A percentile compares a stretch with the other conserved stretches of the same genome.
Evolutionary conservation across 2,113 vertebrate genomes (phyloP).

Genomic region (Suricata suricatta): DNA sequence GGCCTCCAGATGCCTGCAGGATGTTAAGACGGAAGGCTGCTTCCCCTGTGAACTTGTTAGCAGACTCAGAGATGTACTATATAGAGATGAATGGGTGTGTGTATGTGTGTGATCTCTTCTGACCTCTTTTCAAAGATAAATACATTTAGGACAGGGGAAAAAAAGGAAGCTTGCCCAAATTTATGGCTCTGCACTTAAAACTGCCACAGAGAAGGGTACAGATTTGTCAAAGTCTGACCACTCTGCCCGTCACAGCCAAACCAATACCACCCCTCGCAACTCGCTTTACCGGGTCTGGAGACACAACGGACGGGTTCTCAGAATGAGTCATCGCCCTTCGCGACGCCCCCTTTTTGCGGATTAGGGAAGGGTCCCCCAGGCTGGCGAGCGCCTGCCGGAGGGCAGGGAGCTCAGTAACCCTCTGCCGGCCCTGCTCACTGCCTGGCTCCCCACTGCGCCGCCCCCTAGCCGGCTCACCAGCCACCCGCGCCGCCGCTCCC

Average conservation of each 20-base stretch:
- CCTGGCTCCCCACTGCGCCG: neutral
- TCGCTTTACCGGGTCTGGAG: neutral
- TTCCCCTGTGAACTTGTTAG: neutral
- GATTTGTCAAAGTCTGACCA: neutral
- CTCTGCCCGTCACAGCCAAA: neutral
- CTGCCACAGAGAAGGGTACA: neutral
- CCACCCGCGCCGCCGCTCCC: neutral
- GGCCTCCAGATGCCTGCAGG: neutral
- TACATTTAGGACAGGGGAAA: rapidly evolving
- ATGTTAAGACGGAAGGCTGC: rapidly evolving
- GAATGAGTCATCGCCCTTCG: neutral
- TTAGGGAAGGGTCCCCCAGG: neutral
- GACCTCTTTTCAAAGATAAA: neutral
- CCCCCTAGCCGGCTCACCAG: neutral
- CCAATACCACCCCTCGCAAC: neutral
- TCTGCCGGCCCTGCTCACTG: neutral
- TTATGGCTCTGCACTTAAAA: neutral
- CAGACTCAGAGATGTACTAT: neutral
- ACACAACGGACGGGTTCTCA: neutral
- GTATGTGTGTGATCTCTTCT: neutral
- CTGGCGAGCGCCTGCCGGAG: neutral
- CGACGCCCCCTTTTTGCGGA: neutral
- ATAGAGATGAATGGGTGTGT: neutral
- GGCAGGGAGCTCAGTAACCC: neutral
- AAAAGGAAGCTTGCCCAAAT: neutral